A percentile compares a stretch with the other conserved stretches of the same genome.
phyloP scores from a whole-genome alignment of 1,140 invertebrate genomes.

The Piezodorus guildinii region DNA sequence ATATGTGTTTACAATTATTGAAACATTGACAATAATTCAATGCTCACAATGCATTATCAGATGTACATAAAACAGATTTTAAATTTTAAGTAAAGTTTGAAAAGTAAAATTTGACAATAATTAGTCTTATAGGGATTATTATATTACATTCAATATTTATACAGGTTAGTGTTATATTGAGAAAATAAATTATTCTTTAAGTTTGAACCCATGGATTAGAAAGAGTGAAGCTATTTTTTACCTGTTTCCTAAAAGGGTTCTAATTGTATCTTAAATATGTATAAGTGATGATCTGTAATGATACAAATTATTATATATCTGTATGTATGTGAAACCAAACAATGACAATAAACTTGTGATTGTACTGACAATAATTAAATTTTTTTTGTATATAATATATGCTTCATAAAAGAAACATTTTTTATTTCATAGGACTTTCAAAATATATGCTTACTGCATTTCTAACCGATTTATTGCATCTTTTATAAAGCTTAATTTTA shows the following conservation, averaged over 20 bases:
- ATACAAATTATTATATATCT: neutral
- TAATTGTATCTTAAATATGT: conserved; percentile 1
- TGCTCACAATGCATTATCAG: conserved; percentile 10
- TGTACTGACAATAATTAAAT: conserved; percentile 11
- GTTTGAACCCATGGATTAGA: conserved; percentile 1
- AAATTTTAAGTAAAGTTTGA: conserved; percentile 1
- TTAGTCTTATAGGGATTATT: conserved; percentile 6
- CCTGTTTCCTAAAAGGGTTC: neutral
- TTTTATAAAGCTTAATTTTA: too few relatives aligned
- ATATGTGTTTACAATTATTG: conserved; percentile 8
- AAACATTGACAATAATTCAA: conserved; percentile 19
- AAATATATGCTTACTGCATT: too few relatives aligned
- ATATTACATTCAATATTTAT: neutral
- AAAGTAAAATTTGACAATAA: conserved; percentile 14
- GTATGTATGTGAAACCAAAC: neutral
- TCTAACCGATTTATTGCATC: too few relatives aligned
- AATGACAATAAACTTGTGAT: conserved; percentile 18
- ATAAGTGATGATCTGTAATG: neutral
- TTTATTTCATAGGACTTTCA: too few relatives aligned
- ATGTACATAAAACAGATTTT: neutral
- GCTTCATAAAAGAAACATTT: neutral
- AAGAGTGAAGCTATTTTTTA: neutral
- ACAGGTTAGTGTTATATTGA: neutral
- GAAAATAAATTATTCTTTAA: neutral
- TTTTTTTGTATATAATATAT: neutral